Conservation (phyloP, 2,797 vertebrate genomes). For the Ataeniobius toweri region DNA sequence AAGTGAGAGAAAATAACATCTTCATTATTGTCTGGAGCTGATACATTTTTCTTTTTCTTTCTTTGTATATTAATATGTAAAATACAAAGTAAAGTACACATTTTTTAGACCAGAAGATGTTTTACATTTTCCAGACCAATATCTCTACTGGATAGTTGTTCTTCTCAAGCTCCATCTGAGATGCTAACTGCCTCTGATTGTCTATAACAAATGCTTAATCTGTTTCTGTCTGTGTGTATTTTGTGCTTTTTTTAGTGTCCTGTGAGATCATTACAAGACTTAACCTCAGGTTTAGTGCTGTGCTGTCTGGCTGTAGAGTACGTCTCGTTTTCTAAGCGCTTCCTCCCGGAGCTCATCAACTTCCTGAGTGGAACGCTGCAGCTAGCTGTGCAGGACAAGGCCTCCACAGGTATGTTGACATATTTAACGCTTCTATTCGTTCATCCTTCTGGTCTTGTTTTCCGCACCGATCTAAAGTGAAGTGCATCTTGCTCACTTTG, state of each 20-base stretch:
- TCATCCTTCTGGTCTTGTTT: background rate
- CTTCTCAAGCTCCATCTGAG: background rate
- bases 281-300: slow-evolving; percentile 85
- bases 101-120: background rate
- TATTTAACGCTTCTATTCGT: background rate
- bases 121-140: background rate
- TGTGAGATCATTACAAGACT: slow-evolving; percentile 82
- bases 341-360: slow-evolving; percentile 90
- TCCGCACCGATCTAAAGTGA: fast-evolving
- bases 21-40: background rate
- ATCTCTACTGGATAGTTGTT: background rate
- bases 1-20: background rate
- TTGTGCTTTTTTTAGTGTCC: slow-evolving; percentile 80
- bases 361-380: slow-evolving; percentile 89
- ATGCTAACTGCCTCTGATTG: background rate
- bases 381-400: slow-evolving; percentile 80
- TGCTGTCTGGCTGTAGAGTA: slow-evolving; percentile 91
- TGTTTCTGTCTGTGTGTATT: slow-evolving; percentile 7
- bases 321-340: slow-evolving; percentile 87
- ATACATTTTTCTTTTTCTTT: too few relatives aligned
- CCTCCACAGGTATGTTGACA: slow-evolving; percentile 49
- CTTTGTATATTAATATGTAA: background rate
- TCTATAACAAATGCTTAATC: background rate
- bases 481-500: background rate
- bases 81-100: background rate